These are phyloP conservation scores for Andrena chrysosceles DNA, from an alignment of 2,888 invertebrate species.

Conservation along the genomic window DNA sequence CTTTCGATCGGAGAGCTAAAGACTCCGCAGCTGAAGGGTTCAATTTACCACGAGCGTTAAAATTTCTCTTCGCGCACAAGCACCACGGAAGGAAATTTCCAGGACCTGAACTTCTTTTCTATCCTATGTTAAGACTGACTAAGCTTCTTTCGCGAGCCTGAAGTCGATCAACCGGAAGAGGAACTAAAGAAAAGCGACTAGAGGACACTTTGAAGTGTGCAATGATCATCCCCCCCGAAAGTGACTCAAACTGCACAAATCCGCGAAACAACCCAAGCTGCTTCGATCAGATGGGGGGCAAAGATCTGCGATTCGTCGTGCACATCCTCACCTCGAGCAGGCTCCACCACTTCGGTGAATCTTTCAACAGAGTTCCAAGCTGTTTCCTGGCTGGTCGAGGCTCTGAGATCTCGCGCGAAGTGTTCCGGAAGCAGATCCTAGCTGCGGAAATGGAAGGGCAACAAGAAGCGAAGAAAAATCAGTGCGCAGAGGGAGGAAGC, in stretches of 20 bases:
- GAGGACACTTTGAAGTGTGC: neutral
- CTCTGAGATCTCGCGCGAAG: neutral
- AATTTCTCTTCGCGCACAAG: constrained; percentile 34
- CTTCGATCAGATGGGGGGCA: neutral
- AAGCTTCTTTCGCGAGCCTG: neutral
- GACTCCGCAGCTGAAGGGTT: constrained; percentile 28
- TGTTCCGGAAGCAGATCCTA: constrained; percentile 26
- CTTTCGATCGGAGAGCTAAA: neutral
- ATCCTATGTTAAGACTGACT: neutral
- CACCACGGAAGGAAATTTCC: neutral
- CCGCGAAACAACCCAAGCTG: neutral
- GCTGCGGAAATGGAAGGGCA: constrained; percentile 8
- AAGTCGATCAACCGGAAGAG: neutral
- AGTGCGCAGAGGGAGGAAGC: neutral
- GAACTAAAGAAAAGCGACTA: neutral
- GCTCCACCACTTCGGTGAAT: constrained; percentile 18
- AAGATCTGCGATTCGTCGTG: constrained; percentile 17
- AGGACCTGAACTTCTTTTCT: constrained; percentile 9
- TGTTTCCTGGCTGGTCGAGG: constrained; percentile 25
- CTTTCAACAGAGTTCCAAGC: neutral
- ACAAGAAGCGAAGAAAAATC: neutral
- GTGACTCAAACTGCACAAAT: constrained; percentile 26
- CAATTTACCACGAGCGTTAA: neutral
- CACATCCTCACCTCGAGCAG: constrained; percentile 31
- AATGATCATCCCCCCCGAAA: neutral